Percentiles rank a stretch among this genome's conserved stretches.
phyloP scores from a whole-genome alignment of 2,797 vertebrate species.

The Cynodonichthys magdalenae region DNA sequence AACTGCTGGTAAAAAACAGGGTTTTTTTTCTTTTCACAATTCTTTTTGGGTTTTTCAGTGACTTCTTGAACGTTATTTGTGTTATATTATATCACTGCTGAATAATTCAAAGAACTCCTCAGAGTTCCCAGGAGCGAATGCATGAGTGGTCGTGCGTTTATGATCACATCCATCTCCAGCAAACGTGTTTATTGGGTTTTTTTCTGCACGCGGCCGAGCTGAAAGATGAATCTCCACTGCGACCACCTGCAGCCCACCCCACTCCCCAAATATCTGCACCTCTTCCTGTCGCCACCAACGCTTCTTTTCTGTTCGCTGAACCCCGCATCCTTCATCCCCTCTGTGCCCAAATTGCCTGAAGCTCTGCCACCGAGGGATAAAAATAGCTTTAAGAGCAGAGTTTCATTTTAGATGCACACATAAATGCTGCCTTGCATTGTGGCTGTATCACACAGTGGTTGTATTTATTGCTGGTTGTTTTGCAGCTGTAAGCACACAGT shows the following conservation, averaged over 20 bases:
- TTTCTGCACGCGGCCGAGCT: conserved; percentile 23
- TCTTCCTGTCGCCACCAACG: conserved; percentile 42
- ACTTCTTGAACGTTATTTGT: neutral
- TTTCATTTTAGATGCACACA: conserved; percentile 46
- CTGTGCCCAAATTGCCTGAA: conserved; percentile 19
- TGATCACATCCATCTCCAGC: conserved; percentile 17
- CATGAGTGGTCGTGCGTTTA: neutral
- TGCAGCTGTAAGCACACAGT: conserved; percentile 29
- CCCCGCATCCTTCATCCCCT: conserved; percentile 6
- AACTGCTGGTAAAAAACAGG: neutral
- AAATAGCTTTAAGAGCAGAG: conserved; percentile 66
- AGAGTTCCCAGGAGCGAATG: neutral
- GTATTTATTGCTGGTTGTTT: conserved; percentile 19
- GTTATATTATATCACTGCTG: neutral
- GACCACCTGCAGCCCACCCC: conserved; percentile 19
- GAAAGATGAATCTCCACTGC: conserved; percentile 47
- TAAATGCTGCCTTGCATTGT: conserved; percentile 41
- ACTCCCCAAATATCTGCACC: conserved; percentile 18
- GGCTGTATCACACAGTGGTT: conserved; percentile 35
- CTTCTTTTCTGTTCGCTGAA: conserved; percentile 26
- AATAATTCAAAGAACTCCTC: conserved; percentile 20
- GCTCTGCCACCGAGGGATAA: conserved; percentile 33
- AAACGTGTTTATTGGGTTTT: conserved; percentile 3
- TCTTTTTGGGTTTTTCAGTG: neutral
- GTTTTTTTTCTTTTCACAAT: neutral